Percentiles rank a stretch among this genome's conserved stretches.
phyloP scores from a whole-genome alignment of 2,888 invertebrate species.

The Apocheima hispidaria region DNA sequence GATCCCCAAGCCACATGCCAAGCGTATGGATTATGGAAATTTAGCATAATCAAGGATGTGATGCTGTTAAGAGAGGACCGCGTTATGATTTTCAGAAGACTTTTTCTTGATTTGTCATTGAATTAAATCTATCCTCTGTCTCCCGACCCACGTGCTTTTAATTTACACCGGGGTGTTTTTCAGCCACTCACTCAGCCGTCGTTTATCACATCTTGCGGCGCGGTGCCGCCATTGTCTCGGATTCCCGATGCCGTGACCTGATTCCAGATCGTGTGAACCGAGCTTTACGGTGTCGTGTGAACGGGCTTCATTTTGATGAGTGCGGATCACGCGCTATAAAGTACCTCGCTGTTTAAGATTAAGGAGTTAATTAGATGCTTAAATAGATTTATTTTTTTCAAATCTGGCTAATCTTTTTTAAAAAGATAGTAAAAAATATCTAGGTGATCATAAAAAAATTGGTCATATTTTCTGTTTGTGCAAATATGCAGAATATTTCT shows the following conservation, averaged over 20 bases:
- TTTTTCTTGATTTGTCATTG: too few relatives aligned
- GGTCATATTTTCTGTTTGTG: too few relatives aligned
- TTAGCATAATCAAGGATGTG: too few relatives aligned
- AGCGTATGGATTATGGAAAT: too few relatives aligned
- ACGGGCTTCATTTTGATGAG: conserved; percentile 16
- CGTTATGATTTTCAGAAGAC: too few relatives aligned
- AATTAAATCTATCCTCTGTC: background rate
- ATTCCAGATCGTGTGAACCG: conserved; percentile 15
- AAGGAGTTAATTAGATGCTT: conserved; percentile 1
- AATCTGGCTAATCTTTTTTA: too few relatives aligned
- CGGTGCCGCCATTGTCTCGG: conserved; percentile 68
- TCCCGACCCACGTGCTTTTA: conserved; percentile 42
- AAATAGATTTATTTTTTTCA: background rate
- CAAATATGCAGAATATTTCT: too few relatives aligned
- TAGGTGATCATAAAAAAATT: too few relatives aligned
- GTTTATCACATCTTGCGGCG: conserved; percentile 67
- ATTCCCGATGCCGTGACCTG: conserved; percentile 25
- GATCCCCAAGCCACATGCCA: too few relatives aligned
- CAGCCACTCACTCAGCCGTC: conserved; percentile 72
- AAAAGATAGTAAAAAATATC: too few relatives aligned
- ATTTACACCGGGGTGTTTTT: conserved; percentile 70
- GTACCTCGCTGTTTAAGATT: conserved; percentile 1
- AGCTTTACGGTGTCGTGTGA: conserved; percentile 18
- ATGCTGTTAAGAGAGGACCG: too few relatives aligned
- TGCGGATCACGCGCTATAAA: conserved; percentile 6